phyloP scores from a whole-genome alignment of 2,113 vertebrate species.

The Otocyon megalotis region DNA sequence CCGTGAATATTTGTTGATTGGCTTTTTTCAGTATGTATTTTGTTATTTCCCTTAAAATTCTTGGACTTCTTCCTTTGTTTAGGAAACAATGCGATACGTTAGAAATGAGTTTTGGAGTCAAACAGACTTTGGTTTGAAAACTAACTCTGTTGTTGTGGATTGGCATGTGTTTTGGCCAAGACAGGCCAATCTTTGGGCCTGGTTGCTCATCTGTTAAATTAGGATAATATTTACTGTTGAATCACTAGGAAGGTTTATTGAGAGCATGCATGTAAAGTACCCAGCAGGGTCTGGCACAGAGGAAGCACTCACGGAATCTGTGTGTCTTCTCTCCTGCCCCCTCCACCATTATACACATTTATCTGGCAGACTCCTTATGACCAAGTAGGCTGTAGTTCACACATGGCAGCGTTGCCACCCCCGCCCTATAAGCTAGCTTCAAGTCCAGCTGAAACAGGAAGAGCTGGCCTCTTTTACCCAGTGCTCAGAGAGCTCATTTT shows the following conservation, averaged over 20 bases:
- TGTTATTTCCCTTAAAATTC: constrained; percentile 32
- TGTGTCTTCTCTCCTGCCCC: neutral
- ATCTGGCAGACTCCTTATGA: neutral
- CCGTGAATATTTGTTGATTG: neutral
- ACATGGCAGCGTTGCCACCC: neutral
- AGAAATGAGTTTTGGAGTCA: constrained; percentile 41
- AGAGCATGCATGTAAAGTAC: neutral
- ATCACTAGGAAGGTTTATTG: neutral
- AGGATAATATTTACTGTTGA: neutral
- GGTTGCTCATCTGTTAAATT: constrained; percentile 30
- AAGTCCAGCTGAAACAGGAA: neutral
- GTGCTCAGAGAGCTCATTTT: neutral
- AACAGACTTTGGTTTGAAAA: constrained; percentile 26
- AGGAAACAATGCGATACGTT: neutral
- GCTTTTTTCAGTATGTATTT: neutral
- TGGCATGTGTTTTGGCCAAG: neutral
- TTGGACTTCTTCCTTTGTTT: constrained; percentile 38
- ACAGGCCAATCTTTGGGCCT: neutral
- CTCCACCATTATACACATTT: neutral
- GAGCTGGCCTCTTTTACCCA: neutral
- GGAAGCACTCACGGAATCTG: neutral
- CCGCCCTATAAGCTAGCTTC: neutral
- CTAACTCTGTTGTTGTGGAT: constrained; percentile 22
- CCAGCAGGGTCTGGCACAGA: neutral
- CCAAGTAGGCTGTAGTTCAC: neutral